Percentiles rank a stretch among this genome's conserved stretches.
Evolutionary conservation across 2,113 vertebrate species (phyloP).

Genomic region (Leiothrix lutea): DNA sequence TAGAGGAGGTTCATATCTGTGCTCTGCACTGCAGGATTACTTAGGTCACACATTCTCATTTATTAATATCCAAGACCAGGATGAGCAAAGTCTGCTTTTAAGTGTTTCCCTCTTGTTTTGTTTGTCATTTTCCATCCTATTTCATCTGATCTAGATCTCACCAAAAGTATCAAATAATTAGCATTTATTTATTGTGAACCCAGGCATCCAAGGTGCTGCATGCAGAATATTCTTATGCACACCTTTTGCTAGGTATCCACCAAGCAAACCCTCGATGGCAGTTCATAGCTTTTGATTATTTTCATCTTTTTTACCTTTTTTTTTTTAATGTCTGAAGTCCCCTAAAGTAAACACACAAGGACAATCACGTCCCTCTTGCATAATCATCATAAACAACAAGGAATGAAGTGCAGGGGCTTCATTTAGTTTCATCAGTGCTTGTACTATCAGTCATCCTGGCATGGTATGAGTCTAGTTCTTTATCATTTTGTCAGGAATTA

Average conservation of each 20-base stretch:
- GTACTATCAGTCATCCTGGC: neutral
- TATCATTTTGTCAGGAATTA: slow-evolving; percentile 20
- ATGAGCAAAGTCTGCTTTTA: neutral
- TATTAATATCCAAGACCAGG: neutral
- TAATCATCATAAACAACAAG: neutral
- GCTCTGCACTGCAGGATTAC: neutral
- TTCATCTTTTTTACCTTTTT: neutral
- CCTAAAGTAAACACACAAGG: neutral
- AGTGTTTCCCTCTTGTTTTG: neutral
- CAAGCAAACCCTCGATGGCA: neutral
- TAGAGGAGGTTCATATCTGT: neutral
- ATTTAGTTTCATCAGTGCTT: neutral
- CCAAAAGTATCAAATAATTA: neutral
- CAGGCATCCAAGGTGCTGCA: neutral
- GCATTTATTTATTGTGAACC: neutral
- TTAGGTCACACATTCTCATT: neutral
- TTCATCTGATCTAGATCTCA: neutral
- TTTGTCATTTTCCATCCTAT: neutral
- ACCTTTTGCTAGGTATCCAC: neutral
- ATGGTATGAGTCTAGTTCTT: neutral
- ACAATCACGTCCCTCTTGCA: neutral
- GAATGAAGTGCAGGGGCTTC: neutral
- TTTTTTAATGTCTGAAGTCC: neutral
- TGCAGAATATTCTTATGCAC: neutral
- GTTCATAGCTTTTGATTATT: neutral